phyloP scores from a whole-genome alignment of 2,113 vertebrate genomes.

The Nannospalax galili region DNA sequence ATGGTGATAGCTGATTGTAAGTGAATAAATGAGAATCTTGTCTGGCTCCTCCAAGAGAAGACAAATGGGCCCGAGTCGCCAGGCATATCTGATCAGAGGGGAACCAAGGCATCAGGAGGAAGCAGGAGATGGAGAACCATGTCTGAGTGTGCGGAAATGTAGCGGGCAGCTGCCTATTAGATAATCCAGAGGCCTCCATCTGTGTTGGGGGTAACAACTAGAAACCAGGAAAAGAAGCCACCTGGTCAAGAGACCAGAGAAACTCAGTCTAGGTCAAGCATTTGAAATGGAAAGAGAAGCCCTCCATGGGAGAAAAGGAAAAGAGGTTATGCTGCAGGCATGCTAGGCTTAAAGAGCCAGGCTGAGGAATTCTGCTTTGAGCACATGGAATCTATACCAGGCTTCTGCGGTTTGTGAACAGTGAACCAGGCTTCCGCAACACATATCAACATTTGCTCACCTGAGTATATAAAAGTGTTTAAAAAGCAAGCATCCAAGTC shows the following conservation, averaged over 20 bases:
- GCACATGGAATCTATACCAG: not conserved
- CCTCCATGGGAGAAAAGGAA: not conserved
- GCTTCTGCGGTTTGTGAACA: not conserved
- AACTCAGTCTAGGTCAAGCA: not conserved
- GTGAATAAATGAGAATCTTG: conserved; percentile 52
- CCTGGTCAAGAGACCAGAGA: not conserved
- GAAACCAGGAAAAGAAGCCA: not conserved
- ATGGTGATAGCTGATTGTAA: not conserved
- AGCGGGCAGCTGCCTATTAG: not conserved
- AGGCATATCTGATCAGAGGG: conserved; percentile 37
- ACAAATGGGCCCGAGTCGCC: conserved; percentile 26
- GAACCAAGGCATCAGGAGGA: not conserved
- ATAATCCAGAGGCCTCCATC: not conserved
- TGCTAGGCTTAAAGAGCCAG: not conserved
- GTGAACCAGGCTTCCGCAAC: not conserved
- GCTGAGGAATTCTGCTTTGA: not conserved
- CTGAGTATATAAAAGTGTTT: not conserved
- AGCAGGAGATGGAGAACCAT: not conserved
- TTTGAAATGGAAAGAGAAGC: not conserved
- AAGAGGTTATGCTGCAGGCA: not conserved
- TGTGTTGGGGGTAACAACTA: not conserved
- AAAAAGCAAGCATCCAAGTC: not conserved
- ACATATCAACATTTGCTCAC: not conserved
- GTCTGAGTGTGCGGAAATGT: rapidly evolving
- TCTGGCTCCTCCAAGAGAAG: conserved; percentile 51